Percentiles rank a stretch among this genome's conserved stretches.
These are phyloP conservation scores for Desmophyllum pertusum DNA, from an alignment of 92 coral and sea anemone genomes.

Conservation along the genomic window DNA sequence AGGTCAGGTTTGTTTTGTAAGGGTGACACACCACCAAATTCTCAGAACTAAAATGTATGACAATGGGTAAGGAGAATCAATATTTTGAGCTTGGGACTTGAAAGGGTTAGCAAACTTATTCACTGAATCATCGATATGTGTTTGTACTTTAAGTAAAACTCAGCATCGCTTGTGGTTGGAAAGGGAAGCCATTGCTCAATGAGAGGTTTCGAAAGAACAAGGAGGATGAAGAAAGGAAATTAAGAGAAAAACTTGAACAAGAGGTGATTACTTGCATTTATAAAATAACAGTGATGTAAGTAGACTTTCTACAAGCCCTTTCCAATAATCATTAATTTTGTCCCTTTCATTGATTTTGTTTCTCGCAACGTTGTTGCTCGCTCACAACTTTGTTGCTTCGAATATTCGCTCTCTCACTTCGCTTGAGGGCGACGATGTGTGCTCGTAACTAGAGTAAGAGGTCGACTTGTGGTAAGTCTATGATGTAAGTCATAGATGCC, in stretches of 20 bases:
- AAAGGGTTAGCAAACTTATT: not conserved
- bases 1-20: no score
- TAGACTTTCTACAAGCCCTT: no score
- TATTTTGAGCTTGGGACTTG: not conserved
- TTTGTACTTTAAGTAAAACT: constrained; percentile 52
- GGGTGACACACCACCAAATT: not conserved
- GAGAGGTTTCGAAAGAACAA: constrained; percentile 74
- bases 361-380: no score
- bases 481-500: no score
- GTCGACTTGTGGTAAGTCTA: no score
- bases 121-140: not conserved
- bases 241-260: constrained; percentile 83
- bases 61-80: not conserved
- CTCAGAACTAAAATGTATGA: not conserved
- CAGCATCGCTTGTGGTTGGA: constrained; percentile 93
- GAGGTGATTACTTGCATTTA: constrained; percentile 60
- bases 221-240: constrained; percentile 84
- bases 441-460: no score
- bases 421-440: no score
- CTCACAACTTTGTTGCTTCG: no score
- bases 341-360: no score
- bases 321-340: no score
- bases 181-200: constrained; percentile 87
- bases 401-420: no score
- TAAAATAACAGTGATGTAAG: not conserved